A percentile compares a stretch with the other conserved stretches of the same genome.
phyloP scores from a whole-genome alignment of 2,888 invertebrate species.

The Dascillus cervinus region DNA sequence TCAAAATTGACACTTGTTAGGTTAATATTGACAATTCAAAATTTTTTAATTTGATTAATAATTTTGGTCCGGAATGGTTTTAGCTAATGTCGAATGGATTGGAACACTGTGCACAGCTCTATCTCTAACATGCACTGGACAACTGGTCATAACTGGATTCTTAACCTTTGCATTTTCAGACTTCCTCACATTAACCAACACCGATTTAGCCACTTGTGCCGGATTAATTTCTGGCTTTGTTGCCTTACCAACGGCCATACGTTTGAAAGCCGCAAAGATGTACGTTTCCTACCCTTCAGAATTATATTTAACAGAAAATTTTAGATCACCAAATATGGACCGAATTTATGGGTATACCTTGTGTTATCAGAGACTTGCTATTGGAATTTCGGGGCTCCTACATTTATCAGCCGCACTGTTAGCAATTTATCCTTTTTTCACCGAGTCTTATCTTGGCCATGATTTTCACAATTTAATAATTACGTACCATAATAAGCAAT shows the following conservation, averaged over 20 bases:
- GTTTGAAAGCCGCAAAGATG: slow-evolving; percentile 23
- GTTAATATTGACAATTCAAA: neutral
- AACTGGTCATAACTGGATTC: slow-evolving; percentile 44
- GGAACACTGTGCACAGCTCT: slow-evolving; percentile 29
- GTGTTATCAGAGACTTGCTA: slow-evolving; percentile 24
- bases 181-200: slow-evolving; percentile 19
- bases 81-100: slow-evolving; percentile 20
- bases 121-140: slow-evolving; percentile 35
- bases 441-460: slow-evolving; percentile 1
- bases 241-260: slow-evolving; percentile 24
- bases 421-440: slow-evolving; percentile 9
- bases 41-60: neutral
- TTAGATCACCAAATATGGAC: slow-evolving; percentile 20
- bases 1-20: neutral
- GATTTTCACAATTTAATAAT: slow-evolving; percentile 16
- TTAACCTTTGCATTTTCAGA: slow-evolving; percentile 27
- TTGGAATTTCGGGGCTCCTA: slow-evolving; percentile 18
- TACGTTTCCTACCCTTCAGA: too few relatives aligned
- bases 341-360: slow-evolving; percentile 23
- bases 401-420: slow-evolving; percentile 15
- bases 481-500: slow-evolving; percentile 14
- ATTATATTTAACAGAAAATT: too few relatives aligned
- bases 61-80: slow-evolving; percentile 3
- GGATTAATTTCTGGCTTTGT: slow-evolving; percentile 24
- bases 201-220: slow-evolving; percentile 19